Percentiles rank a stretch among this genome's conserved stretches.
phyloP scores from a whole-genome alignment of 2,888 invertebrate species.

The Lymantria dispar region DNA sequence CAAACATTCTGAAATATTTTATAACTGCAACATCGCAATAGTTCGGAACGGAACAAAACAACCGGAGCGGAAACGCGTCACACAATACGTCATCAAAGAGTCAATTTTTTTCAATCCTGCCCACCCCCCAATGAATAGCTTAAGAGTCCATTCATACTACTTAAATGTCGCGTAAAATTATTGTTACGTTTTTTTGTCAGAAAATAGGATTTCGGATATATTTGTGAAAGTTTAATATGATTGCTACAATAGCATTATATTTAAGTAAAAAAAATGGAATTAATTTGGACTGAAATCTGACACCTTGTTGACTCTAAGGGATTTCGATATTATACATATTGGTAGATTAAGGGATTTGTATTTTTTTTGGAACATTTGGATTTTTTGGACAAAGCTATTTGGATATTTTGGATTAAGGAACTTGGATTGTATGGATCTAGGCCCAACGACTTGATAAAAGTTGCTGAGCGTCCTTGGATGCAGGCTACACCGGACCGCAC shows the following conservation, averaged over 20 bases:
- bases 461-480: too few relatives aligned
- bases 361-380: too few relatives aligned
- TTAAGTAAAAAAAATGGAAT: constrained; percentile 10
- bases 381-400: too few relatives aligned
- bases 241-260: constrained; percentile 15
- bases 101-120: constrained; percentile 29
- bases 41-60: constrained; percentile 34
- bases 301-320: not conserved
- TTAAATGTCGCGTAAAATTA: constrained; percentile 45
- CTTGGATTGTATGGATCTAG: too few relatives aligned
- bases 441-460: too few relatives aligned
- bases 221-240: constrained; percentile 25
- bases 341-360: too few relatives aligned
- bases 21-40: constrained; percentile 14
- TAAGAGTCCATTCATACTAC: constrained; percentile 42
- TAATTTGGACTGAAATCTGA: constrained; percentile 19
- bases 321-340: too few relatives aligned
- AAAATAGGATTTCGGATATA: constrained; percentile 20
- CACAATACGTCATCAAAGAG: constrained; percentile 36
- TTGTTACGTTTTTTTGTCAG: constrained; percentile 29
- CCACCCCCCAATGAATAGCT: constrained; percentile 33
- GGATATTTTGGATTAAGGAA: too few relatives aligned
- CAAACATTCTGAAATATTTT: constrained; percentile 1
- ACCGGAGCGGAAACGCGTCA: constrained; percentile 43
- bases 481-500: too few relatives aligned